Evolutionary conservation across 2,113 vertebrate genomes (phyloP), one percentile per base, ranked within the genome.

Genomic region (Forbesichthys papilliferus): DNA sequence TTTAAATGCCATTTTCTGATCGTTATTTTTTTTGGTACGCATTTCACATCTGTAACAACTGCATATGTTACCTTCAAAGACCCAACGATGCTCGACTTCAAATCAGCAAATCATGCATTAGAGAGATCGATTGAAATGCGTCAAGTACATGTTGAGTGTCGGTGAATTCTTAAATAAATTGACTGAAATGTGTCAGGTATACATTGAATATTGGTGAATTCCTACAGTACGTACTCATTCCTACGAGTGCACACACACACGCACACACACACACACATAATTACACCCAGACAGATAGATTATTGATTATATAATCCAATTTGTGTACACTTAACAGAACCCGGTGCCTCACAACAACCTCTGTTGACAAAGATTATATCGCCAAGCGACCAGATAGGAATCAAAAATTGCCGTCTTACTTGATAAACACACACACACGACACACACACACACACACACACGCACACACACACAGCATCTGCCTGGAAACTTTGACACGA

Each of bases 381-480:
- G 49, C 49, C 10, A 9, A 11, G 49, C 49, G 11, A 52, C 11
- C 1, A 52, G 49, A 52, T 12, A 52, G 49, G 9, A 52, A 52
- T 12, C 49, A 14, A 52, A 10, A 52, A 52, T 11, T 52, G 49
- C 49, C 49, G 9, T 52, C 9, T 52, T 52, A 52, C 49, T 14
- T 14, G 49, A 52, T 52, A 66, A 33, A 73, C 48, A 34, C 6
- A 18, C 54, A 63, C 49, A 48, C 48, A 70, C 59, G n/a, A n/a
- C n/a, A n/a, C n/a, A n/a, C n/a, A 66, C 71, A 64, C 56, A 61
- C 47, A 72, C 61, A 16, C 34, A 64, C 61, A 49, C 57, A 57
- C 57, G 66, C 52, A 60, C 77, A 36, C 66, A 61, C 49, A 64
- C 46, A 46, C 33, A 57, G 8, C 18, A 4, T 9, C 55, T 11